A percentile compares a stretch with the other conserved stretches of the same genome.
Conservation (phyloP, 1,140 invertebrate species). For the Paralvinella palmiformis region DNA sequence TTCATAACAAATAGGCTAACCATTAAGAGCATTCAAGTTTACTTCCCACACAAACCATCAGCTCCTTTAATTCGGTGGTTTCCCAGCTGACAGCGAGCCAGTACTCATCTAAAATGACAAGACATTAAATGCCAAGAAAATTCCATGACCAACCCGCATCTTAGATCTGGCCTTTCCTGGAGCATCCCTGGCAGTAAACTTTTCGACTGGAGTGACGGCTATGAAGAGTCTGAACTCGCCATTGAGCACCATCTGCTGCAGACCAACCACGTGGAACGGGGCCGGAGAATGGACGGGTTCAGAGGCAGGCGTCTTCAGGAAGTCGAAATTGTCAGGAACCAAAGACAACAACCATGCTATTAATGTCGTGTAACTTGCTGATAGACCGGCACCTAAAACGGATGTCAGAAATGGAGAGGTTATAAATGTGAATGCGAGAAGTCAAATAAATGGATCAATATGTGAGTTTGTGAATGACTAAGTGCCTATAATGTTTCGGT, state of each 20-base stretch:
- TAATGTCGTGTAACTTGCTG: slow-evolving; percentile 38
- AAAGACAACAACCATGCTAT: slow-evolving; percentile 41
- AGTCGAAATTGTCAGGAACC: slow-evolving; percentile 36
- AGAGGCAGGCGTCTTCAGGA: slow-evolving; percentile 18
- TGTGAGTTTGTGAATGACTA: no score
- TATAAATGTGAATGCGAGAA: not conserved
- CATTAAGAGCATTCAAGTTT: no score
- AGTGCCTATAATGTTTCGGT: no score
- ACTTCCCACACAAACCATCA: no score
- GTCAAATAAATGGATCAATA: not conserved
- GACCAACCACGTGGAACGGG: slow-evolving; percentile 42
- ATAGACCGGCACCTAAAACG: slow-evolving; percentile 33
- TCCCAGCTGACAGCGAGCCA: no score
- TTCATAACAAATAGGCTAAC: no score
- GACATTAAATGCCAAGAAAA: no score
- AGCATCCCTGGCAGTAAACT: slow-evolving; percentile 9
- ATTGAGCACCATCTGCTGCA: slow-evolving; percentile 42
- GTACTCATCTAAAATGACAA: no score
- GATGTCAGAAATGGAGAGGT: no score
- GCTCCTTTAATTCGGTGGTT: no score
- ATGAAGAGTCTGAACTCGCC: slow-evolving; percentile 36
- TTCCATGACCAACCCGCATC: no score
- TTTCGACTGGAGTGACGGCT: slow-evolving; percentile 35
- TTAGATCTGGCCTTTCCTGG: no score
- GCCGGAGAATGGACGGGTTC: slow-evolving; percentile 5